A percentile compares a stretch with the other conserved stretches of the same genome.
phyloP scores from a whole-genome alignment of 2,797 vertebrate genomes.

The Gambusia yucatana region DNA sequence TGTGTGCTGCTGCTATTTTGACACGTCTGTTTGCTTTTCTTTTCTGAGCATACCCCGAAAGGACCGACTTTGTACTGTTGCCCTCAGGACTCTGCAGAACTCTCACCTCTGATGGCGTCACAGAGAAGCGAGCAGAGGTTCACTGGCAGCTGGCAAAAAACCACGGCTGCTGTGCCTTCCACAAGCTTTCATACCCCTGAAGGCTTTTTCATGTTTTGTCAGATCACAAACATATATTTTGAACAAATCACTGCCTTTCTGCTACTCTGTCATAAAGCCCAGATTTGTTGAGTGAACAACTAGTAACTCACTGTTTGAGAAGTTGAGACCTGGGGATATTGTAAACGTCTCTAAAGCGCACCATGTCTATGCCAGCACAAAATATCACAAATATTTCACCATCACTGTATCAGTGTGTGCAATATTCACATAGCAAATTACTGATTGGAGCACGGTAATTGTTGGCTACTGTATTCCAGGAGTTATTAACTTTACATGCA shows the following conservation, averaged over 20 bases:
- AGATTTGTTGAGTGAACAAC: background rate
- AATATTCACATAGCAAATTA: background rate
- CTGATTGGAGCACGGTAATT: background rate
- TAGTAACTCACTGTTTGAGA: background rate
- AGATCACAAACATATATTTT: background rate
- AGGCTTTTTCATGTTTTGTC: background rate
- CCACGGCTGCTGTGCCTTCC: background rate
- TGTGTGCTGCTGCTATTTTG: constrained; percentile 58
- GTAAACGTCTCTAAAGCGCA: background rate
- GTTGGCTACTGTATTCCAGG: background rate
- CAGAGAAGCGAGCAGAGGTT: constrained; percentile 8
- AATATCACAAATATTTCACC: background rate
- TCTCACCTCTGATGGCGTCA: constrained; percentile 34
- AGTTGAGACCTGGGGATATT: background rate
- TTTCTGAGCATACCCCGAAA: constrained; percentile 47
- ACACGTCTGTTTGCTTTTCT: constrained; percentile 39
- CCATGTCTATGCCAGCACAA: background rate
- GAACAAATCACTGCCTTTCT: background rate
- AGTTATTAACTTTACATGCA: background rate
- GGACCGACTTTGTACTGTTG: constrained; percentile 42
- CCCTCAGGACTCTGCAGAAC: constrained; percentile 13
- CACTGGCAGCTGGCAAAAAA: constrained; percentile 22
- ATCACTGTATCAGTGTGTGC: background rate
- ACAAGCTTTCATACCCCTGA: background rate
- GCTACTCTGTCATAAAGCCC: background rate